These are phyloP conservation scores for Tachyglossus aculeatus DNA, from an alignment of 2,797 vertebrate genomes.

Conservation along the genomic window DNA sequence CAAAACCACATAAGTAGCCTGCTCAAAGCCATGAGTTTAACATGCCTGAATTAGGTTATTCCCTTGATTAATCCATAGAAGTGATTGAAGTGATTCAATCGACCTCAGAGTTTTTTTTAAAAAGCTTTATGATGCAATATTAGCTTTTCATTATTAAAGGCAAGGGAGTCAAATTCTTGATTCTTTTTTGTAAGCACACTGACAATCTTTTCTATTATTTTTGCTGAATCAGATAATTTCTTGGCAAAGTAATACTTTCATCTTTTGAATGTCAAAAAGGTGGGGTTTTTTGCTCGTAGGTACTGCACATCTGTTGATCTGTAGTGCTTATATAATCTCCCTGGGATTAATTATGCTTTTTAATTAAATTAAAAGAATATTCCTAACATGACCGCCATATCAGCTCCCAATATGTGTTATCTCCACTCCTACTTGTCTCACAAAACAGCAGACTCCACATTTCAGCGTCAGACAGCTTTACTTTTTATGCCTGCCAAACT, in stretches of 20 bases:
- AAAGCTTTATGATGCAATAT: slow-evolving; percentile 18
- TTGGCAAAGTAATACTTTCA: slow-evolving; percentile 27
- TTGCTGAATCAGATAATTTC: slow-evolving; percentile 53
- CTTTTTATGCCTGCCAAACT: slow-evolving; percentile 57
- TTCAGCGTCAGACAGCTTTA: slow-evolving; percentile 49
- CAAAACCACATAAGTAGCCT: no score
- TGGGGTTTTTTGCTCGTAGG: slow-evolving; percentile 48
- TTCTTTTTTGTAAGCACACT: slow-evolving; percentile 38
- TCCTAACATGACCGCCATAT: slow-evolving; percentile 55
- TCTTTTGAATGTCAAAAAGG: slow-evolving; percentile 54
- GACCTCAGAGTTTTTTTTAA: no score
- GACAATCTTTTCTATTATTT: slow-evolving; percentile 35
- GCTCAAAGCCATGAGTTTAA: no score
- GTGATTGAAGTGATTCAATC: no score
- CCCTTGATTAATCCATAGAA: no score
- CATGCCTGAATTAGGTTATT: no score
- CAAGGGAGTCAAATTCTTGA: slow-evolving; percentile 32
- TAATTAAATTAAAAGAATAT: slow-evolving; percentile 72
- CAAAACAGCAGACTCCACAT: slow-evolving; percentile 32
- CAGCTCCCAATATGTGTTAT: slow-evolving; percentile 48
- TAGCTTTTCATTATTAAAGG: slow-evolving; percentile 28
- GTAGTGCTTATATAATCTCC: slow-evolving; percentile 39
- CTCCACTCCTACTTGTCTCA: slow-evolving; percentile 46
- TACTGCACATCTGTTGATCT: slow-evolving; percentile 23
- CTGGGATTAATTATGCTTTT: slow-evolving; percentile 61